Percentiles rank a stretch among this genome's conserved stretches.
These are phyloP conservation scores for Epinephelus malabaricus DNA, from an alignment of 2,797 vertebrate species.

Conservation along the genomic window DNA sequence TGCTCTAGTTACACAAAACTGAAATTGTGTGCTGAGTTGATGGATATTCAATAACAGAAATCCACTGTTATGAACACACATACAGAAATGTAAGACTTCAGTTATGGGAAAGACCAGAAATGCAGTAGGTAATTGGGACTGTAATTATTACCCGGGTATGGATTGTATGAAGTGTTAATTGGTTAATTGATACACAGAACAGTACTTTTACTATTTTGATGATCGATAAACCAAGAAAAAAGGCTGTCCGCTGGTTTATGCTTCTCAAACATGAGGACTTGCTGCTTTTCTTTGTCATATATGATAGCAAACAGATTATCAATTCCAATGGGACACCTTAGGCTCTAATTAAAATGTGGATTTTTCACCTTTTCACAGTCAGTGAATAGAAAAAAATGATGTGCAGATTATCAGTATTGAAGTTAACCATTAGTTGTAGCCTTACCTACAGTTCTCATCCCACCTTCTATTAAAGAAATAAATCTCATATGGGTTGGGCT, in stretches of 20 bases:
- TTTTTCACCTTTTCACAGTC: slow-evolving; percentile 1
- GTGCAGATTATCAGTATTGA: not conserved
- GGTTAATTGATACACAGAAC: not conserved
- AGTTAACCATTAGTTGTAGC: not conserved
- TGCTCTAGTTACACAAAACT: not conserved
- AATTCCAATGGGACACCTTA: not conserved
- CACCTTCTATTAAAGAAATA: not conserved
- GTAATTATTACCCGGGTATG: not conserved
- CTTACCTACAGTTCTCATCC: not conserved
- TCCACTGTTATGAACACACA: not conserved
- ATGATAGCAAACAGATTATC: not conserved
- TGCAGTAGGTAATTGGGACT: not conserved
- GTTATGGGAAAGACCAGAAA: not conserved
- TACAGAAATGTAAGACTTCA: not conserved
- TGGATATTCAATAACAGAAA: slow-evolving; percentile 1
- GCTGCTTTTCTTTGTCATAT: not conserved
- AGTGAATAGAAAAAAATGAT: slow-evolving; percentile 22
- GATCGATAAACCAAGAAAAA: not conserved
- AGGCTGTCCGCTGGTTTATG: not conserved
- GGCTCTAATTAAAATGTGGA: slow-evolving; percentile 15
- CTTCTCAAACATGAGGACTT: not conserved
- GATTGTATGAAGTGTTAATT: not conserved
- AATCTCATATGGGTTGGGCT: not conserved
- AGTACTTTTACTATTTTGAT: not conserved
- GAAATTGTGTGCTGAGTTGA: not conserved